A percentile compares a stretch with the other conserved stretches of the same genome.
Evolutionary conservation across 2,797 vertebrate species (phyloP).

Genomic region (Geotrypetes seraphini): DNA sequence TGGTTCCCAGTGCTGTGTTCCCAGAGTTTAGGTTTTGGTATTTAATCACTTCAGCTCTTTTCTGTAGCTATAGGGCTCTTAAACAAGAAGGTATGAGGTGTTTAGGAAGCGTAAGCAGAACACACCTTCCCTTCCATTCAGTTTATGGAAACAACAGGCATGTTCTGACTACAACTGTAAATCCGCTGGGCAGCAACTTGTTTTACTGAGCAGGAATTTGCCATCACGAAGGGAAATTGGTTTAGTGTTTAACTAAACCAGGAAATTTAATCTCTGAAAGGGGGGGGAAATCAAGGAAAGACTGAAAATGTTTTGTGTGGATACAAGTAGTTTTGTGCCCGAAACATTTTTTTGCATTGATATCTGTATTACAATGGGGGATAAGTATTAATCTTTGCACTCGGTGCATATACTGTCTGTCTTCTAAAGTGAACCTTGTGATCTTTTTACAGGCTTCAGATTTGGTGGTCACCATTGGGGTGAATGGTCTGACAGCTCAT

Average conservation of each 20-base stretch:
- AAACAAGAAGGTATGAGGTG: constrained; percentile 15
- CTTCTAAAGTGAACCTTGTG: no score
- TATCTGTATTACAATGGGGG: no score
- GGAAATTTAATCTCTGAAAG: constrained; percentile 35
- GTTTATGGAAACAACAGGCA: constrained; percentile 54
- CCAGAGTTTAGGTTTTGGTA: constrained; percentile 34
- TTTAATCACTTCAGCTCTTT: no score
- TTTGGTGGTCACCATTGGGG: no score
- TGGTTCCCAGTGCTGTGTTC: constrained; percentile 2
- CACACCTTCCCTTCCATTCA: constrained; percentile 38
- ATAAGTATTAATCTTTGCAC: no score
- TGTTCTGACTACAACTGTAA: constrained; percentile 43
- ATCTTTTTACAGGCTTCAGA: no score
- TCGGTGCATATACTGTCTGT: no score
- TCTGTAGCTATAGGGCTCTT: no score
- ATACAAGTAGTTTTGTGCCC: no score
- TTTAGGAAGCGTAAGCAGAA: constrained; percentile 17
- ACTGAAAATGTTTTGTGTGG: no score
- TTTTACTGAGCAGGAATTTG: constrained; percentile 48
- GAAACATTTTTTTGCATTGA: no score
- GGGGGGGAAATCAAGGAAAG: background rate
- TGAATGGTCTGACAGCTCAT: no score
- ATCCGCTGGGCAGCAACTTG: constrained; percentile 44
- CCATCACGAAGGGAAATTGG: constrained; percentile 29
- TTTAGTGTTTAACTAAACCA: constrained; percentile 27